phyloP scores from a whole-genome alignment of 2,888 invertebrate genomes.

The Ormyrus rosae region DNA sequence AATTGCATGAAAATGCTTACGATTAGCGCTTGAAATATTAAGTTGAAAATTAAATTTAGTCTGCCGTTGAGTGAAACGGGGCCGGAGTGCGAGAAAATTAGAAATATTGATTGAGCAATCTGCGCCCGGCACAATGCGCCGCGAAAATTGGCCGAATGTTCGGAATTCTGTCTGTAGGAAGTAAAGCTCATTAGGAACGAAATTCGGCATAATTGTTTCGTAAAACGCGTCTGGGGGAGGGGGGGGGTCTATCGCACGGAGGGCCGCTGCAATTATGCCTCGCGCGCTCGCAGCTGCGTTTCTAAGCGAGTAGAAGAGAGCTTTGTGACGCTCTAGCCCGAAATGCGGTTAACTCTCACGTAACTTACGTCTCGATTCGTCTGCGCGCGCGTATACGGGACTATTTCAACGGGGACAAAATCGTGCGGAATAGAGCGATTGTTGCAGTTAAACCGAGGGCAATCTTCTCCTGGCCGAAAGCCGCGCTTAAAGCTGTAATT shows the following conservation, averaged over 20 bases:
- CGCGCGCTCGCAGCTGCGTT: not conserved
- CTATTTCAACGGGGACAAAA: conserved; percentile 25
- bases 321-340: conserved; percentile 11
- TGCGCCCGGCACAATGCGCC: not conserved
- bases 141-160: conserved; percentile 29
- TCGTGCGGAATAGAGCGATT: conserved; percentile 54
- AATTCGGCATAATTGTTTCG: conserved; percentile 45
- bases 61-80: no score
- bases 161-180: conserved; percentile 8
- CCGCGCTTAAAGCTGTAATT: conserved; percentile 61
- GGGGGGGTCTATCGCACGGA: not conserved
- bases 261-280: conserved; percentile 19
- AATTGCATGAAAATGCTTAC: no score
- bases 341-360: conserved; percentile 16
- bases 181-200: conserved; percentile 36
- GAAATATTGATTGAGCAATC: conserved; percentile 1
- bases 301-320: not conserved
- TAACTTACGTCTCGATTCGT: conserved; percentile 24
- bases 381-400: not conserved
- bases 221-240: not conserved
- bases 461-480: conserved; percentile 57
- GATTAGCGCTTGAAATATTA: no score
- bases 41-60: no score
- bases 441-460: conserved; percentile 54
- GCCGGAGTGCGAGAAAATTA: not conserved